phyloP scores from a whole-genome alignment of 2,888 invertebrate species.

The Drosophila prolongata region DNA sequence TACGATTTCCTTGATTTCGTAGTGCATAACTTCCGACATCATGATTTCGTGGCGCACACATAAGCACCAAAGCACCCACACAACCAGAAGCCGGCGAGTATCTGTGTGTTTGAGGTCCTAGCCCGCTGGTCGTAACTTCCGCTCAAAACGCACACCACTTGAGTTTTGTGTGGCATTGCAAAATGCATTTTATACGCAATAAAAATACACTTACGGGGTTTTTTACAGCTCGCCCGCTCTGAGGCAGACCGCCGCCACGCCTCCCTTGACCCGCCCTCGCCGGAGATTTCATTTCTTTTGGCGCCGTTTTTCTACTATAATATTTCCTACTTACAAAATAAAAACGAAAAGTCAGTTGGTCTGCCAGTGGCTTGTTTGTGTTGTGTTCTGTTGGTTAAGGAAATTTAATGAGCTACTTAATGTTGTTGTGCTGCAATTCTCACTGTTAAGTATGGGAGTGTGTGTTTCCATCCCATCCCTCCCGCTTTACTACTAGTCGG shows the following conservation, averaged over 20 bases:
- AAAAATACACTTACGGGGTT: constrained; percentile 75
- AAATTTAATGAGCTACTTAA: constrained; percentile 79
- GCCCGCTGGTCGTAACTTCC: constrained; percentile 69
- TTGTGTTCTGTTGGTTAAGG: constrained; percentile 46
- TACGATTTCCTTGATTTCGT: constrained; percentile 20
- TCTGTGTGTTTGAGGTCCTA: constrained; percentile 35
- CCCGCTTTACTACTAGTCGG: constrained; percentile 71
- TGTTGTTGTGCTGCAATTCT: constrained; percentile 66
- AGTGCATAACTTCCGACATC: constrained; percentile 49
- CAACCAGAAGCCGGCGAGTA: constrained; percentile 20
- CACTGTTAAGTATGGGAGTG: constrained; percentile 3
- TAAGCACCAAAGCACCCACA: constrained; percentile 11
- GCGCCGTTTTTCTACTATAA: constrained; percentile 67
- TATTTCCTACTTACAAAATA: constrained; percentile 72
- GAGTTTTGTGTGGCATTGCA: constrained; percentile 76
- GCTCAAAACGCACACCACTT: constrained; percentile 70
- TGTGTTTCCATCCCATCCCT: constrained; percentile 7
- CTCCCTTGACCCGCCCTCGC: constrained; percentile 32
- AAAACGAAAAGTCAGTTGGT: constrained; percentile 62
- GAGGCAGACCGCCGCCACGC: constrained; percentile 10
- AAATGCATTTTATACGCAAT: constrained; percentile 79
- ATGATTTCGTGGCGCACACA: constrained; percentile 34
- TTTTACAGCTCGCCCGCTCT: constrained; percentile 66
- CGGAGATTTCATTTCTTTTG: constrained; percentile 51
- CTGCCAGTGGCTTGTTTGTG: constrained; percentile 45